Percentiles rank a stretch among this genome's conserved stretches.
phyloP scores from a whole-genome alignment of 2,797 vertebrate genomes.

The Oreochromis grahami region DNA sequence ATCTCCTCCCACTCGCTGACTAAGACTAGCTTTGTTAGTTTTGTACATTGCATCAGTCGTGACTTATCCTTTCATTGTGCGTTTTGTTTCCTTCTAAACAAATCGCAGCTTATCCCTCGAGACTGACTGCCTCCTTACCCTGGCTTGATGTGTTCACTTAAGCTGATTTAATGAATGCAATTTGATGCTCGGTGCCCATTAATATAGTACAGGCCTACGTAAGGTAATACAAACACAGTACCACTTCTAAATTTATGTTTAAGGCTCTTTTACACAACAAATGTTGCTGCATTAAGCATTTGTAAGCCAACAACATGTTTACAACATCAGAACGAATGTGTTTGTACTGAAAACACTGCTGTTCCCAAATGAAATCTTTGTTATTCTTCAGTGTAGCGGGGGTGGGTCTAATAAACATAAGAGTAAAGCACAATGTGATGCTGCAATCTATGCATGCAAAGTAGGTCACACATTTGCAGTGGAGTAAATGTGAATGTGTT shows the following conservation, averaged over 20 bases:
- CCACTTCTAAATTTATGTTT: background rate
- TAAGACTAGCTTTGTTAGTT: constrained; percentile 66
- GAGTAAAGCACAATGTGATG: constrained; percentile 27
- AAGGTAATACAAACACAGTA: background rate
- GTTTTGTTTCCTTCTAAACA: constrained; percentile 52
- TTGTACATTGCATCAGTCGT: constrained; percentile 66
- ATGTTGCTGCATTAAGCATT: background rate
- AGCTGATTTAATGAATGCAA: background rate
- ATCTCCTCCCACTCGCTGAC: constrained; percentile 66
- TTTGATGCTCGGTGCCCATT: background rate
- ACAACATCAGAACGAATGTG: constrained; percentile 26
- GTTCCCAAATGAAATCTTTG: constrained; percentile 39
- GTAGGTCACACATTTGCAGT: constrained; percentile 60
- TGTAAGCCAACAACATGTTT: constrained; percentile 8
- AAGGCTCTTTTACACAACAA: background rate
- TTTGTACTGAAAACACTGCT: constrained; percentile 49
- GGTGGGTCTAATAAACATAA: constrained; percentile 38
- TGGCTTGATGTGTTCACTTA: background rate
- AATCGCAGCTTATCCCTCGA: constrained; percentile 48
- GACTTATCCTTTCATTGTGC: constrained; percentile 66
- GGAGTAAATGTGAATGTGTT: background rate
- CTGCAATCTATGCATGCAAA: constrained; percentile 59
- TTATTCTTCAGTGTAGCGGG: constrained; percentile 25
- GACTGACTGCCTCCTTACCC: constrained; percentile 21
- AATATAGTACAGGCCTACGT: background rate